Evolutionary conservation across 92 coral and sea anemone species (phyloP).

Genomic region (Porites evermanni): DNA sequence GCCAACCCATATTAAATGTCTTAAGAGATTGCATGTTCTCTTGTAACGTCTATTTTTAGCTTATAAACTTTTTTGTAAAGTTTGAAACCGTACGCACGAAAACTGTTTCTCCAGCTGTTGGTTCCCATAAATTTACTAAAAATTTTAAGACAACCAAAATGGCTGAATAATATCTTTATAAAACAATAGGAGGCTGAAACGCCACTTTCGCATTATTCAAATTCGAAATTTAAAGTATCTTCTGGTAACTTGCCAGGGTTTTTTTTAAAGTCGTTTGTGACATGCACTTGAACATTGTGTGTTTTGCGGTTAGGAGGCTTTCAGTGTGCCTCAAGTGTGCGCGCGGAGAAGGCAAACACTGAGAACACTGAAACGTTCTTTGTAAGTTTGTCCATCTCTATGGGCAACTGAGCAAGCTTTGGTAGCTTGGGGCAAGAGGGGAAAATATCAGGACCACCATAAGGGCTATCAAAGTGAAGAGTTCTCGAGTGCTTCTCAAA

Average conservation of each 20-base stretch:
- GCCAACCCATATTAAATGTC: constrained; percentile 39
- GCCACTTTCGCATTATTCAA: constrained; percentile 31
- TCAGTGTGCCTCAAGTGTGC: not conserved
- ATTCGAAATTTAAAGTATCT: constrained; percentile 46
- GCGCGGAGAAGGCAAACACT: not conserved
- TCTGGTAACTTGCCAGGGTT: constrained; percentile 58
- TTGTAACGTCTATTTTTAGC: constrained; percentile 36
- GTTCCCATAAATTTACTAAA: constrained; percentile 49
- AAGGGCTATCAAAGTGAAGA: constrained; percentile 55
- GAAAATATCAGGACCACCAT: constrained; percentile 25
- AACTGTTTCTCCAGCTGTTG: constrained; percentile 42
- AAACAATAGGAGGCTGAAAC: constrained; percentile 41
- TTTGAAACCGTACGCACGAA: constrained; percentile 23
- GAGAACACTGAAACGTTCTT: constrained; percentile 38
- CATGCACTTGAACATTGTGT: constrained; percentile 1
- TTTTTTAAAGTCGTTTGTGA: constrained; percentile 15
- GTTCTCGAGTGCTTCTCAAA: constrained; percentile 80
- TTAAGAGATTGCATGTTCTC: constrained; percentile 31
- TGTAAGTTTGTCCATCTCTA: constrained; percentile 33
- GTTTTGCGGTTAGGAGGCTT: constrained; percentile 14
- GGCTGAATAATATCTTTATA: constrained; percentile 47
- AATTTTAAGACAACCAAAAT: constrained; percentile 41
- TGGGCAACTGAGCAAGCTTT: constrained; percentile 44
- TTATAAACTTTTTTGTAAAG: constrained; percentile 15
- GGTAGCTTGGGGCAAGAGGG: not conserved